Base-by-base conservation (phyloP, 2,797 vertebrate genomes). In the Syngnathus acus region DNA sequence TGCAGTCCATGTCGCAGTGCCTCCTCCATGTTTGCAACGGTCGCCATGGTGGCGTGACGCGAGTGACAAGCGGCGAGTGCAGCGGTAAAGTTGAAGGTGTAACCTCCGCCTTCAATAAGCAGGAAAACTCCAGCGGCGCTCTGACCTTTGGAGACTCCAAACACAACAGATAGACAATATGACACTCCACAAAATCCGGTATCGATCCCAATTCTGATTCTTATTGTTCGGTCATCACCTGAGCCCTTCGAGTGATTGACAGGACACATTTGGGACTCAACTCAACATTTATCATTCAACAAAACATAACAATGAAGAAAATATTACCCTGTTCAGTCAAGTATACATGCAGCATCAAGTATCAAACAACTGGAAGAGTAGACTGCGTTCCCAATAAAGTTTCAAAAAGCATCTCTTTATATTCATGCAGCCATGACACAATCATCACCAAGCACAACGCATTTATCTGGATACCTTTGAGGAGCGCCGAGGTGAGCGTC, bases 41-140 rank as follows among this genome's bases (percentile, higher is more conserved):
- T 86, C 0, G 90, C 91, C 2, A 93, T 83, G 67, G 82, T 83
- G 68, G 72, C 77, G n/a, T 84, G 75, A 26, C 85, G 74, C 59
- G 8, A 65, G 0, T 62, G 59, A 47, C 91, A 93, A 62, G 85
- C 83, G 0, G 64, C 80, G 40, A 9, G 37, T 21, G 88, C 89
- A 9, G 72, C 63, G 0, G 74, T 77, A 53, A 82, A 86, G 77
- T 89, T 87, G n/a, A 90, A 77, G 50, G 66, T 76, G 76, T 91
- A 90, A 0, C 1, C 0, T 9, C 40, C 77, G 23, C 72, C 79
- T 10, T 82, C 72, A 0, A 67, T 65, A 0, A 87, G 64, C 72
- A 89, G 43, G 75, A 90, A 85, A 40, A 92, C 86, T 6, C 88
- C 88, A 1, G 79, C 79, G 1, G 67, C 53, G 17, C 57, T 64